Conservation (phyloP, 1,140 invertebrate genomes). For the Trypoxylus dichotomus region DNA sequence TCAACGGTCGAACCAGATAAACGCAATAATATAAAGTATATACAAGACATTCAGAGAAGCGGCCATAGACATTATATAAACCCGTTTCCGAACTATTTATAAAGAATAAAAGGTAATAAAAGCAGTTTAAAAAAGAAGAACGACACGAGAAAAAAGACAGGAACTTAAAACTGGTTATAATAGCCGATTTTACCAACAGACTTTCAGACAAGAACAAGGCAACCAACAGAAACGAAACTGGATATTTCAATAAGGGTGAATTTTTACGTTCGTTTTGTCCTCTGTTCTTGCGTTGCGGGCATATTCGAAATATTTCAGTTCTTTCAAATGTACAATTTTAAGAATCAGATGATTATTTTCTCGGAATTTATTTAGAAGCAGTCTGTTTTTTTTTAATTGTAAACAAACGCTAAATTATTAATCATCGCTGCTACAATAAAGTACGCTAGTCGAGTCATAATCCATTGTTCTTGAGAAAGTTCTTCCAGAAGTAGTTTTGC, state of each 20-base stretch:
- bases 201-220: constrained; percentile 21
- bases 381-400: no score
- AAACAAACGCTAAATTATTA: no score
- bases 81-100: constrained; percentile 35
- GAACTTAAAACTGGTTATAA: constrained; percentile 35
- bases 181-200: constrained; percentile 32
- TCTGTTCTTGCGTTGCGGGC: background rate
- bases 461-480: no score
- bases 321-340: background rate
- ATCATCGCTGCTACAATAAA: no score
- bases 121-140: constrained; percentile 7
- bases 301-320: background rate
- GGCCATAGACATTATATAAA: constrained; percentile 32
- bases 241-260: constrained; percentile 34
- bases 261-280: background rate
- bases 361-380: no score
- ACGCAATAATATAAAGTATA: background rate
- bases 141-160: constrained; percentile 12
- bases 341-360: no score
- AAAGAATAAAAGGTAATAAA: constrained; percentile 34
- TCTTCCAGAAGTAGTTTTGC: no score
- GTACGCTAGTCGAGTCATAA: no score
- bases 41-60: constrained; percentile 11
- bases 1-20: background rate
- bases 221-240: constrained; percentile 32